These are phyloP conservation scores for Polyommatus icarus DNA, from an alignment of 2,888 invertebrate genomes.

Conservation along the genomic window DNA sequence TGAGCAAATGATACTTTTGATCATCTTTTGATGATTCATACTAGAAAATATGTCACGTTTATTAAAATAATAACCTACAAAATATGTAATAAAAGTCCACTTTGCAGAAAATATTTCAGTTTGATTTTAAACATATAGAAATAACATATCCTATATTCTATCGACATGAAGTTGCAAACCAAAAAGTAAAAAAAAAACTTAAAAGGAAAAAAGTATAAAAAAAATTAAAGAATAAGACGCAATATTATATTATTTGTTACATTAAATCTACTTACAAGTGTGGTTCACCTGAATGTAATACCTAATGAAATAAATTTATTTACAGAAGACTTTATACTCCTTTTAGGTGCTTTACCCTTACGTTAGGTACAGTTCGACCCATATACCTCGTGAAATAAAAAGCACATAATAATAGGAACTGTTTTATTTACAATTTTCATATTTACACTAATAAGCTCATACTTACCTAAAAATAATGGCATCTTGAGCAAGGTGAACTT, in stretches of 20 bases:
- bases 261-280: too few relatives aligned
- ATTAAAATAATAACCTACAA: neutral
- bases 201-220: too few relatives aligned
- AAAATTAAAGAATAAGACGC: too few relatives aligned
- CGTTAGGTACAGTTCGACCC: neutral
- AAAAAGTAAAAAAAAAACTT: too few relatives aligned
- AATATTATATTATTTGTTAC: too few relatives aligned
- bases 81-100: neutral
- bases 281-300: neutral
- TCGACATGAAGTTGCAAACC: too few relatives aligned
- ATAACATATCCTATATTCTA: too few relatives aligned
- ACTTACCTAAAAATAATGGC: slow-evolving; percentile 62
- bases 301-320: neutral
- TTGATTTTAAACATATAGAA: too few relatives aligned
- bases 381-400: slow-evolving; percentile 53
- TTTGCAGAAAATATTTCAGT: neutral
- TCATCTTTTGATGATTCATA: too few relatives aligned
- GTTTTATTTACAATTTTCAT: slow-evolving; percentile 71
- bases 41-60: neutral
- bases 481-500: slow-evolving; percentile 71
- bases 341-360: neutral
- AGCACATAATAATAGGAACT: slow-evolving; percentile 72
- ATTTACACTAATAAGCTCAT: slow-evolving; percentile 62
- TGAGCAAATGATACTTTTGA: neutral
- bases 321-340: neutral